Evolutionary conservation across 1,140 invertebrate genomes (phyloP), one percentile per base, ranked within the genome.

Genomic region (Cotesia glomerata): DNA sequence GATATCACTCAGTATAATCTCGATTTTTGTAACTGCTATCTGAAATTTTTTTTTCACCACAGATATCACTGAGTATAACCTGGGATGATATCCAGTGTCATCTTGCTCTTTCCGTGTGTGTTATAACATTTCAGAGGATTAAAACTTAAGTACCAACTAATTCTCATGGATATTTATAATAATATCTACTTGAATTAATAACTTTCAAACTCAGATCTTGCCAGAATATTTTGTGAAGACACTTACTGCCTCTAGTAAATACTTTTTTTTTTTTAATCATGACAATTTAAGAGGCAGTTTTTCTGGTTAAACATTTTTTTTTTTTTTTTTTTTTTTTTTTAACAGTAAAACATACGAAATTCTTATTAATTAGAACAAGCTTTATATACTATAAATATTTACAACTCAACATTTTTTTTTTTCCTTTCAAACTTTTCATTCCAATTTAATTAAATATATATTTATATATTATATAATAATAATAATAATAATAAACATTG

Each of bases 331-430:
- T 26, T 61, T 5, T 61, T 35, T 34, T 35, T 63, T 63, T n/a
- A 35, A 39, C 4, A 4, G 11, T 63, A 9, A 59, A 59, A 59
- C 5, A 54, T n/a, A 5, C 5, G 5, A 8, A 63, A 39, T 63
- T 35, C 5, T n/a, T 63, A 39, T n/a, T 14, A 63, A 35, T 35
- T 35, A 63, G 61, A 63, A 63, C 61, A 63, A n/a, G 16, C 58
- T 35, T 14, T 61, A 61, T 63, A 63, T 63, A 35, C 36, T 63
- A n/a, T 63, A 63, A 62, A 63, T 63, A 63, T 63, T 26, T 63
- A 63, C 61, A 36, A 35, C 26, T 26, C n/a, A 61, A 34, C 26
- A 61, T 35, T 58, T 26, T 49, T 45, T 14, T 45, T 69, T 58
- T 35, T 69, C 35, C 56, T 35, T 35, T 36, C 4, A 34, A n/a